Conservation (phyloP, 1,140 invertebrate species). For the Cydia pomonella region DNA sequence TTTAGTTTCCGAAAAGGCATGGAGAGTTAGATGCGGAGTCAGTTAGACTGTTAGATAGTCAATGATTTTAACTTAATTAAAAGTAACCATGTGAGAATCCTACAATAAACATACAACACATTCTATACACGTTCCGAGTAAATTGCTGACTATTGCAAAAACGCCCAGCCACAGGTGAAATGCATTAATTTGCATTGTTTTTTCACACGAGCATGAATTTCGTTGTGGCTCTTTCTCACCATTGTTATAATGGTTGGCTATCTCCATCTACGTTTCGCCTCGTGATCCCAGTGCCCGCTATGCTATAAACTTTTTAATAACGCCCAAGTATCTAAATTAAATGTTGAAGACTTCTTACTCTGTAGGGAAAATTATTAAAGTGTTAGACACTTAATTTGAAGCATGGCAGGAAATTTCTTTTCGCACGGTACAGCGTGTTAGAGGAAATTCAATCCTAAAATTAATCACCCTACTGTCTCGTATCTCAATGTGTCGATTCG, state of each 20-base stretch:
- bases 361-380: constrained; percentile 2
- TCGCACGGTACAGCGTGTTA: too few species aligned
- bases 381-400: background rate
- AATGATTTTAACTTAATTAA: background rate
- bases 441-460: too few species aligned
- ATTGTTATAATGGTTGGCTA: constrained; percentile 55
- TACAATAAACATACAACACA: background rate
- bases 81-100: background rate
- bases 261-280: constrained; percentile 34
- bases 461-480: too few species aligned
- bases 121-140: constrained; percentile 19
- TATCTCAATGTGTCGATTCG: too few species aligned
- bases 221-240: constrained; percentile 64
- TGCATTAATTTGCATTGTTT: constrained; percentile 56
- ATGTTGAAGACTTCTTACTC: background rate
- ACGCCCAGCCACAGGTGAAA: constrained; percentile 42
- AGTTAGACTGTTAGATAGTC: background rate
- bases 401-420: too few species aligned
- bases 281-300: constrained; percentile 11
- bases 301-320: constrained; percentile 28
- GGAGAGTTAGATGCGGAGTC: too few species aligned
- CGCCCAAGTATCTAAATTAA: background rate
- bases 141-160: constrained; percentile 30
- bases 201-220: constrained; percentile 65
- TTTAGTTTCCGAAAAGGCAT: too few species aligned